Evolutionary conservation across 2,888 invertebrate species (phyloP).

Genomic region (Drosophila aldrichi): DNA sequence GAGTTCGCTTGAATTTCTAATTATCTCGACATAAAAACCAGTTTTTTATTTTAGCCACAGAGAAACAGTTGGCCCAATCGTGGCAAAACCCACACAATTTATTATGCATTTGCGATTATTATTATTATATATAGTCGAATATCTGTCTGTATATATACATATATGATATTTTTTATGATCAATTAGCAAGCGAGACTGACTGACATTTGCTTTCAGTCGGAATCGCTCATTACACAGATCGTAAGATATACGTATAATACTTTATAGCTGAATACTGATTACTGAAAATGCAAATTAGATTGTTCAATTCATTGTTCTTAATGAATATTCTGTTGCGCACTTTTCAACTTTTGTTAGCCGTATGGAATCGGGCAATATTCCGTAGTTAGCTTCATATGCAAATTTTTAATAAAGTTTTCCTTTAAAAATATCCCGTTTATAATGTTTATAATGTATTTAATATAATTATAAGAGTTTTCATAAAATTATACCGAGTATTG

Average conservation of each 20-base stretch:
- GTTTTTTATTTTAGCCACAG: slow-evolving; percentile 23
- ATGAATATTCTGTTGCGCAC: slow-evolving; percentile 23
- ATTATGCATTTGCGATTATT: slow-evolving; percentile 25
- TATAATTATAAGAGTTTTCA: too few species aligned
- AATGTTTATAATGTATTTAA: too few species aligned
- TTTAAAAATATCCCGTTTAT: too few species aligned
- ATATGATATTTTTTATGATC: slow-evolving; percentile 21
- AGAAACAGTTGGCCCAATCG: slow-evolving; percentile 11
- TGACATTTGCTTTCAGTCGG: slow-evolving; percentile 10
- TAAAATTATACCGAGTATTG: too few species aligned
- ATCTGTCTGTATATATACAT: slow-evolving; percentile 4
- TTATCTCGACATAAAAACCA: slow-evolving; percentile 25
- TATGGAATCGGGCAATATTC: neutral
- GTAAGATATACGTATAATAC: neutral
- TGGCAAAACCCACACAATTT: slow-evolving; percentile 36
- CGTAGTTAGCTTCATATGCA: neutral
- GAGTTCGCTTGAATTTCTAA: slow-evolving; percentile 22
- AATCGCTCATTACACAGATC: slow-evolving; percentile 9
- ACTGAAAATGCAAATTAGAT: slow-evolving; percentile 20
- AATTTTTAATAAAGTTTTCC: too few species aligned
- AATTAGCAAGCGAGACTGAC: slow-evolving; percentile 23
- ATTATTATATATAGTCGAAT: neutral
- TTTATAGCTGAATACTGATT: neutral
- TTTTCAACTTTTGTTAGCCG: neutral
- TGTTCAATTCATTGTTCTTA: slow-evolving; percentile 19